Base-by-base conservation (phyloP, 2,888 invertebrate genomes). In the Ypsolopha sequella region DNA sequence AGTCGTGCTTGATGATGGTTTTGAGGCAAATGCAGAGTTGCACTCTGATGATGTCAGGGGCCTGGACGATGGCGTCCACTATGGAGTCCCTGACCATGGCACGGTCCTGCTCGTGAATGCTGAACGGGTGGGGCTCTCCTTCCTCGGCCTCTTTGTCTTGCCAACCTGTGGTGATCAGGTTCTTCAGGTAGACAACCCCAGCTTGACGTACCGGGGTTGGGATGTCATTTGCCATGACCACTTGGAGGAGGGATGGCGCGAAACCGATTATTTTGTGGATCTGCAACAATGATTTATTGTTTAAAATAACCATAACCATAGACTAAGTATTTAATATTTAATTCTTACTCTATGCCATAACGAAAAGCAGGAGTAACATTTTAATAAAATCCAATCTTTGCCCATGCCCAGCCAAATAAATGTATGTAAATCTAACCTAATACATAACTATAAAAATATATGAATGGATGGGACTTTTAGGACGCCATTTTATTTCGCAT, bases 181-280 rank as follows among this genome's bases (percentile, higher is more conserved):
- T 99, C 86, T 99, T 99, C 59, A 99, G 87, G 84, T 98, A 99
- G 60, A 99, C 95, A 41, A 95, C 98, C 63, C 96, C 97, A 57
- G 98, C 98, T 88, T 99, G 98, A 57, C 98, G 88, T 0, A 98
- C 93, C 57, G 97, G 95, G 89, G 95, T 92, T 56, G 97, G 94
- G 47, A 97, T 89, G 61, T 96, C 95, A 65, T 91, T 91, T 77
- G 92, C 91, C 95, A 98, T 96, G 52, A 98, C 93, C 55, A 98
- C 94, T 90, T 97, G 96, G 50, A 99, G 88, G 54, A 99, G 88
- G 48, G 94, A 91, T 50, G 98, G 99, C 50, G 95, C 94, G 87
- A 99, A 99, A 33, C 98, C 98, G 73, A 98, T 97, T 57, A 98
- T 97, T 89, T 82, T 84, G 58, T 86, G 81, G 50, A 85, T 78